Percentiles rank a stretch among this genome's conserved stretches.
phyloP scores from a whole-genome alignment of 2,797 vertebrate species.

The Delichon dasypus region DNA sequence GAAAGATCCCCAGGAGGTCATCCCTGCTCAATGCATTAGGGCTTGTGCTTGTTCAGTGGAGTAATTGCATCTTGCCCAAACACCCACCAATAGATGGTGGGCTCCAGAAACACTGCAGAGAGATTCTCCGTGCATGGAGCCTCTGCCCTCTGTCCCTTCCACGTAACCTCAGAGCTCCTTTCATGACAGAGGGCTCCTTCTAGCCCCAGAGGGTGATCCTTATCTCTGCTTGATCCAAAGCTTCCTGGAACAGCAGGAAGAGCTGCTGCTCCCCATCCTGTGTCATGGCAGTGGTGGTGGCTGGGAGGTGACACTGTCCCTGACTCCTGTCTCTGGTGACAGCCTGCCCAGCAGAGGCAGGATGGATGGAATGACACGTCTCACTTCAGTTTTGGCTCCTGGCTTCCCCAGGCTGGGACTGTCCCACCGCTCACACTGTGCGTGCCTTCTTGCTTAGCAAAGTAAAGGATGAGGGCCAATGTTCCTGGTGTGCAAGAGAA shows the following conservation, averaged over 20 bases:
- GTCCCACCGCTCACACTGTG: neutral
- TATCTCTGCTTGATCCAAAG: neutral
- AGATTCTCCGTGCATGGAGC: neutral
- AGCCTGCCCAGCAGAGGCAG: neutral
- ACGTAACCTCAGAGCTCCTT: neutral
- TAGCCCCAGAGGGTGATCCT: neutral
- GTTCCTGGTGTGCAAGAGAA: neutral
- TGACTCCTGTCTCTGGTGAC: neutral
- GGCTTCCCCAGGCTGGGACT: neutral
- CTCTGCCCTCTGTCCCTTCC: neutral
- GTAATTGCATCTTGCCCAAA: neutral
- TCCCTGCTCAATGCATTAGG: accelerated
- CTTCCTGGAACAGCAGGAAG: neutral
- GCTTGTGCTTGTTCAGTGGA: neutral
- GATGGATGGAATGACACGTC: accelerated
- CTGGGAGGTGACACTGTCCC: neutral
- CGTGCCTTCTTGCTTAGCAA: neutral
- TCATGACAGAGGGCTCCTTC: neutral
- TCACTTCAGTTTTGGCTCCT: neutral
- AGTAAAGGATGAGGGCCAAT: neutral
- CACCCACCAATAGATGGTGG: neutral
- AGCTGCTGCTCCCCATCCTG: neutral
- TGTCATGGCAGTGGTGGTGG: neutral
- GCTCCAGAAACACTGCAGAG: neutral
- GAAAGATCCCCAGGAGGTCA: neutral